Evolutionary conservation across 2,888 invertebrate species (phyloP), one percentile per base, ranked within the genome.

Genomic region (Epinotia brunnichana): DNA sequence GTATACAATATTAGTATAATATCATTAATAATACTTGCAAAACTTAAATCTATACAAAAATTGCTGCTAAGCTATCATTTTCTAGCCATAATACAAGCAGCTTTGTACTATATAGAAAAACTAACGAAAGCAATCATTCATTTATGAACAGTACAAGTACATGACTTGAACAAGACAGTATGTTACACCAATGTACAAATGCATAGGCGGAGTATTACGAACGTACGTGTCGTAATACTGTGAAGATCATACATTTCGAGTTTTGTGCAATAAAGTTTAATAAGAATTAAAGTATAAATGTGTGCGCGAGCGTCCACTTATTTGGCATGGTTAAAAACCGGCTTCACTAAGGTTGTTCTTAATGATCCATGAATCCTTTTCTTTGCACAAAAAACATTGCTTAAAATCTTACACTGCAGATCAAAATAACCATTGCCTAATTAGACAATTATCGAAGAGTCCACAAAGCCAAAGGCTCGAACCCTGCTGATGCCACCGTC

Each of bases 401-500:
- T 15, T 15, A 44, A 48, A n/a, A 48, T 48, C 48, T 48, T 44
- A 44, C 19, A 63, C 15, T n/a, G 21, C 29, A n/a, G 13, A 54
- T 51, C 54, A 29, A 21, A 39, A n/a, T 60, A 21, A 19, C 2
- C 5, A 21, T 59, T 54, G 15, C 17, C 7, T 4, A 29, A 35
- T 35, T 68, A 57, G 21, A 29, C 24, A 15, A 56, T 29, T 29
- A 63, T 53, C 21, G 59, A 41, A 15, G n/a, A 13, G 4, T 75
- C 73, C 15, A 81, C 81, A 48, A 80, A 83, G 3, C 93, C 93
- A 21, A 90, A 93, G 0, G 94, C 83, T 67, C 94, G 85, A n/a
- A 95, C 83, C 77, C 95, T 91, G 77, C 95, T 95, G 76, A 95
- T 87, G 15, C 95, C 95, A 3, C 95, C 95, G 79, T 95, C 95